Evolutionary conservation across 2,888 invertebrate species (phyloP).

Genomic region (Ophion ellenae): DNA sequence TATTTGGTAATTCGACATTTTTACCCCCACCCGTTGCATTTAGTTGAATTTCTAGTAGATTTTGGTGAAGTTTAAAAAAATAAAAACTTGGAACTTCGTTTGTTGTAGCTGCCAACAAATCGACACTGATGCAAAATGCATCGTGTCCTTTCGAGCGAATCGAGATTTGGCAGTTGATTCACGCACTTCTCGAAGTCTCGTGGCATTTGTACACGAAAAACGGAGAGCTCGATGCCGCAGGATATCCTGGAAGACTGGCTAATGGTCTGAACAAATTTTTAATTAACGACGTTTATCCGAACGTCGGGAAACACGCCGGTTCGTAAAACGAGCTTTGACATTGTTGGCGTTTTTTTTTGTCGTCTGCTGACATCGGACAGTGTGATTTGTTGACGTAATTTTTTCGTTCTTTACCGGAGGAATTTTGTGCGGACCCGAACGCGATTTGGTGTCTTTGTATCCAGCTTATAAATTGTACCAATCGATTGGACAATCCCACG

Average conservation of each 20-base stretch:
- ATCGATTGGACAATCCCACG: slow-evolving; percentile 84
- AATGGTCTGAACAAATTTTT: slow-evolving; percentile 85
- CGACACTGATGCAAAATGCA: slow-evolving; percentile 80
- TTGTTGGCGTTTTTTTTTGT: not conserved
- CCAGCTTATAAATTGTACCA: slow-evolving; percentile 84
- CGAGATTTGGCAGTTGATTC: slow-evolving; percentile 87
- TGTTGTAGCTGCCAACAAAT: slow-evolving; percentile 66
- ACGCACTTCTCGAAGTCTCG: slow-evolving; percentile 85
- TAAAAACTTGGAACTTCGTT: not conserved
- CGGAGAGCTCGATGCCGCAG: slow-evolving; percentile 80
- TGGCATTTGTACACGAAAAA: slow-evolving; percentile 84
- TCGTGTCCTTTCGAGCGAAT: slow-evolving; percentile 87
- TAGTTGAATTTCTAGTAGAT: too few species aligned
- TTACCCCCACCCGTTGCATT: too few species aligned
- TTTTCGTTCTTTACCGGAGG: slow-evolving; percentile 52
- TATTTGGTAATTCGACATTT: too few species aligned
- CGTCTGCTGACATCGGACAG: not conserved
- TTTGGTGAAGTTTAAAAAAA: not conserved
- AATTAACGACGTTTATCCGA: slow-evolving; percentile 84
- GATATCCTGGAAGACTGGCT: slow-evolving; percentile 84
- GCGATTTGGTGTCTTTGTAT: slow-evolving; percentile 83
- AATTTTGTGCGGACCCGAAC: slow-evolving; percentile 63
- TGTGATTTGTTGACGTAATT: not conserved
- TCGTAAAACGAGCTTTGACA: not conserved
- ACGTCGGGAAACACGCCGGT: slow-evolving; percentile 84